Conservation (phyloP, 2,113 vertebrate genomes). For the Gobio gobio region DNA sequence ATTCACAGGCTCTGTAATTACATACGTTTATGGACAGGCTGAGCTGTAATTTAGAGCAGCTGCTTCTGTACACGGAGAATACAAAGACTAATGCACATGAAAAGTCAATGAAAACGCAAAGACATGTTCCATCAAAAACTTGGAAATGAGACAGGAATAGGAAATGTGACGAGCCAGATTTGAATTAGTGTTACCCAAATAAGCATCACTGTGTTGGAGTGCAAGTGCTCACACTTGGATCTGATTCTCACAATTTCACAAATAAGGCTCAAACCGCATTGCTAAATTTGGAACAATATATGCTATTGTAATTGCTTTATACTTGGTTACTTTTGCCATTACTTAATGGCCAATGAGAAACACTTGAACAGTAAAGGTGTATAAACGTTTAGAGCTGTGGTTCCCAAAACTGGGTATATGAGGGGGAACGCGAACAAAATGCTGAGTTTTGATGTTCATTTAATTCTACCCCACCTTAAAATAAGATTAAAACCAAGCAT, state of each 20-base stretch:
- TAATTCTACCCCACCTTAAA: no score
- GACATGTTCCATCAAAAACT: background rate
- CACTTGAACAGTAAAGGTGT: background rate
- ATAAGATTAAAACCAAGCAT: no score
- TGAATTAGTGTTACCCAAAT: background rate
- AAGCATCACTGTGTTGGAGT: background rate
- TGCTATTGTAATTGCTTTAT: background rate
- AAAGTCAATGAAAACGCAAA: constrained; percentile 13
- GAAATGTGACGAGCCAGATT: background rate
- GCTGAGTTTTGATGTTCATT: no score
- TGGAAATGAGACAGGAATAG: background rate
- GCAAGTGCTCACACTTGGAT: background rate
- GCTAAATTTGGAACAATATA: background rate
- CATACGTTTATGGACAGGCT: constrained; percentile 9
- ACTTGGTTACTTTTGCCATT: background rate
- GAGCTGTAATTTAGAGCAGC: constrained; percentile 45
- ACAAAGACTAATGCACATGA: constrained; percentile 36
- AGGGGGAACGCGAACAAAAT: no score
- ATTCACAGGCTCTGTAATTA: constrained; percentile 46
- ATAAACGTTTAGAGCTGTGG: background rate
- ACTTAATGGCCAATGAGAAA: background rate
- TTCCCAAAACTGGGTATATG: no score
- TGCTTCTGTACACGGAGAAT: constrained; percentile 25
- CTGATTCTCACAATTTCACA: constrained; percentile 6
- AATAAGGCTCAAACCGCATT: background rate